Percentiles rank a stretch among this genome's conserved stretches.
These are phyloP conservation scores for Actinia equina DNA, from an alignment of 64 coral and sea anemone genomes.

Conservation along the genomic window DNA sequence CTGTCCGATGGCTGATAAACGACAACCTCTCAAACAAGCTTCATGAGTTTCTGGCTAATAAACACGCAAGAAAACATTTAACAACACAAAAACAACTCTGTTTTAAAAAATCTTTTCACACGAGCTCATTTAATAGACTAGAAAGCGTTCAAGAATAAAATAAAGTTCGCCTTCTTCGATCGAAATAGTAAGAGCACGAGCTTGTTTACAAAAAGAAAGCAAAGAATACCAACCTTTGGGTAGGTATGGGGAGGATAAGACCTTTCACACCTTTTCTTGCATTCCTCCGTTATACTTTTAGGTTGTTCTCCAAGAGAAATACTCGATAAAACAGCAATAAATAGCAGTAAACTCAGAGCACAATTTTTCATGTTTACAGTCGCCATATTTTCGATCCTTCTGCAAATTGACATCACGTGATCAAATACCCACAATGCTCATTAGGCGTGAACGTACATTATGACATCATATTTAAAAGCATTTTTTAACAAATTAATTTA, in stretches of 20 bases:
- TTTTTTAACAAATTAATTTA: no score
- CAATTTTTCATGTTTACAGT: not conserved
- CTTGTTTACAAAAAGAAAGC: not conserved
- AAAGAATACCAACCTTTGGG: not conserved
- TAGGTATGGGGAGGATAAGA: slow-evolving; percentile 4
- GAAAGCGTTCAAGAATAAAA: not conserved
- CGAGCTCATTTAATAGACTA: not conserved
- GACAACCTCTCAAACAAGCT: not conserved
- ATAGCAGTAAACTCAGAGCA: not conserved
- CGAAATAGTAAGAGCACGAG: not conserved
- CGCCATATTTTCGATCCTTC: slow-evolving; percentile 1
- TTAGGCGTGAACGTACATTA: not conserved
- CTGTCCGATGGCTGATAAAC: not conserved
- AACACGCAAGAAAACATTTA: not conserved
- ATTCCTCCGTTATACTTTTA: not conserved
- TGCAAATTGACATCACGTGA: not conserved
- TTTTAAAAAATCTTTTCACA: not conserved
- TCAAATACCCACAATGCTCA: not conserved
- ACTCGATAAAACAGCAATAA: not conserved
- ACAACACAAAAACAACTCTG: not conserved
- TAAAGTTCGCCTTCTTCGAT: not conserved
- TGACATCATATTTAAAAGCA: not conserved
- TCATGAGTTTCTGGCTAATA: not conserved
- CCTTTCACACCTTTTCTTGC: not conserved
- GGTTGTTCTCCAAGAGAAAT: not conserved